phyloP scores from a whole-genome alignment of 2,888 invertebrate genomes.

The Alloscopus bannaensis region DNA sequence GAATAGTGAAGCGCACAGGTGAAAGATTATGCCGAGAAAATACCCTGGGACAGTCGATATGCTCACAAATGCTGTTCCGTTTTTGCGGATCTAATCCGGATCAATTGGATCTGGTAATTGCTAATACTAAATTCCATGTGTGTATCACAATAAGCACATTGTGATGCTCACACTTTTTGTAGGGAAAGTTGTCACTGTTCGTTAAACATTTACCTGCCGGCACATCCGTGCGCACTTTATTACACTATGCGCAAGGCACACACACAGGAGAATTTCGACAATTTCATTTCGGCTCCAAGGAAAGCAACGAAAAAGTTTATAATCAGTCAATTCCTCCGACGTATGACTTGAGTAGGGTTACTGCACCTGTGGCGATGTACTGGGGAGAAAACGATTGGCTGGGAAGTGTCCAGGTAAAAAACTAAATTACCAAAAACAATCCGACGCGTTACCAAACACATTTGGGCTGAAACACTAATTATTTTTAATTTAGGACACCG shows the following conservation, averaged over 20 bases:
- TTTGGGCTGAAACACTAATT: no score
- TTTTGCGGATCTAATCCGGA: slow-evolving; percentile 76
- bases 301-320: slow-evolving; percentile 67
- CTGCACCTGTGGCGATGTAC: slow-evolving; percentile 61
- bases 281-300: slow-evolving; percentile 74
- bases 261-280: slow-evolving; percentile 73
- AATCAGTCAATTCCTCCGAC: slow-evolving; percentile 66
- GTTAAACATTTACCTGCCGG: slow-evolving; percentile 74
- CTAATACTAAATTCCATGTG: not conserved
- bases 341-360: slow-evolving; percentile 66
- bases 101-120: slow-evolving; percentile 63
- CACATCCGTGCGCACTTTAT: slow-evolving; percentile 75
- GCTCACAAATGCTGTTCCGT: slow-evolving; percentile 79
- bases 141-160: not conserved
- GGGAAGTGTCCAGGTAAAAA: no score
- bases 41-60: no score
- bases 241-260: slow-evolving; percentile 75
- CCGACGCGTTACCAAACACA: no score
- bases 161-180: slow-evolving; percentile 54
- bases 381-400: slow-evolving; percentile 70
- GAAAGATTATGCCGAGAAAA: slow-evolving; percentile 81
- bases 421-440: no score
- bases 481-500: slow-evolving; percentile 81
- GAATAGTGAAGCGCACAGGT: slow-evolving; percentile 78
- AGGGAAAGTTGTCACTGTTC: slow-evolving; percentile 78